phyloP scores from a whole-genome alignment of 2,113 vertebrate genomes.

The Siniperca knerii region DNA sequence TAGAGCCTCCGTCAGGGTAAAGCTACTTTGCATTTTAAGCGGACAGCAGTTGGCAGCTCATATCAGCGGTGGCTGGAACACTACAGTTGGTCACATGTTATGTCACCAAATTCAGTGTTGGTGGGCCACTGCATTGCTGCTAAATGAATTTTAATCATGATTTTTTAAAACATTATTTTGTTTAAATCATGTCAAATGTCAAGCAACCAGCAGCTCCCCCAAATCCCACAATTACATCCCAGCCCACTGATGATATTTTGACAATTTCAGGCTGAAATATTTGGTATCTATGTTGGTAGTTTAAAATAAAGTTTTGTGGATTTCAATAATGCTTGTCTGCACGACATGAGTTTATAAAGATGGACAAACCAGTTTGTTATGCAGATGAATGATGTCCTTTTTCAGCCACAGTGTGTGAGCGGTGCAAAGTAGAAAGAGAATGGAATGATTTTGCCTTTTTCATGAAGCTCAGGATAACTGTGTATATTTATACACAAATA shows the following conservation, averaged over 20 bases:
- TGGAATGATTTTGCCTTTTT: neutral
- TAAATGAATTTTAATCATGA: neutral
- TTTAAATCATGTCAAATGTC: constrained; percentile 1
- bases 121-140: neutral
- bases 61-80: neutral
- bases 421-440: too few species aligned
- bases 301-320: neutral
- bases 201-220: neutral
- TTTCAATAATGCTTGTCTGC: neutral
- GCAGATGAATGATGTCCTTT: too few species aligned
- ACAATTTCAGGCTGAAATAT: neutral
- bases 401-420: neutral
- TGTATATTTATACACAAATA: too few species aligned
- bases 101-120: neutral
- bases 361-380: neutral
- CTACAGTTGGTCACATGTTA: neutral
- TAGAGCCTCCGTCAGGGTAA: constrained; percentile 31
- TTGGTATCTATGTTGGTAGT: neutral
- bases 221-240: neutral
- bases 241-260: neutral
- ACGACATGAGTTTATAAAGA: neutral
- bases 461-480: too few species aligned
- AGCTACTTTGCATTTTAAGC: constrained; percentile 45
- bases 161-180: neutral
- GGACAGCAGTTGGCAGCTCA: constrained; percentile 25